phyloP scores from a whole-genome alignment of 2,888 invertebrate genomes.

The Scaptomyza parva region DNA sequence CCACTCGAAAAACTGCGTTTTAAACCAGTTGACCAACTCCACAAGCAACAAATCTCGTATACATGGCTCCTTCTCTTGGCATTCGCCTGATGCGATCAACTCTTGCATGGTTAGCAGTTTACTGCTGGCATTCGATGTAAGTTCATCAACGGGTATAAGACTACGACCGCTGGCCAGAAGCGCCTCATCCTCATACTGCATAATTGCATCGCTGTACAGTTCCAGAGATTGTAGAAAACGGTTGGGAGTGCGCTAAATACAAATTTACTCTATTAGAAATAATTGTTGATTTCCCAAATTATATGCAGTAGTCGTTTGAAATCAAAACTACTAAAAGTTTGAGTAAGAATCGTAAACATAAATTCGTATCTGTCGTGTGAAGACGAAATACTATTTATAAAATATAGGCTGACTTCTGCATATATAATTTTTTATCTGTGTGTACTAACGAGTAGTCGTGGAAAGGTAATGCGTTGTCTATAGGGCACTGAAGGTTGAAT shows the following conservation, averaged over 20 bases:
- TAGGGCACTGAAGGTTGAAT: slow-evolving; percentile 78
- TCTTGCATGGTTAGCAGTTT: slow-evolving; percentile 88
- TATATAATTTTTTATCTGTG: neutral
- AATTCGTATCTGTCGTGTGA: too few species aligned
- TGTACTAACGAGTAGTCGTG: slow-evolving; percentile 85
- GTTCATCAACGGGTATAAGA: slow-evolving; percentile 88
- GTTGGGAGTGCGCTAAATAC: slow-evolving; percentile 82
- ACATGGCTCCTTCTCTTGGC: slow-evolving; percentile 85
- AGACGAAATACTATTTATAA: too few species aligned
- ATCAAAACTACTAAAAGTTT: neutral
- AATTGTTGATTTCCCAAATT: neutral
- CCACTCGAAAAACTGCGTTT: slow-evolving; percentile 96
- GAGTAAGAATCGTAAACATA: neutral
- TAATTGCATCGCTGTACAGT: slow-evolving; percentile 86
- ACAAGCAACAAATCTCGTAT: slow-evolving; percentile 90
- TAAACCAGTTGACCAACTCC: slow-evolving; percentile 96
- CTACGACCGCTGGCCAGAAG: slow-evolving; percentile 88
- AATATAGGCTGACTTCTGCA: neutral
- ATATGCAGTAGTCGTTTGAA: neutral
- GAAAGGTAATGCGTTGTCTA: slow-evolving; percentile 82
- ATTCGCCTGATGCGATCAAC: slow-evolving; percentile 85
- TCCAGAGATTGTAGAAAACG: slow-evolving; percentile 85
- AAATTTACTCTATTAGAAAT: neutral
- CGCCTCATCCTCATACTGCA: slow-evolving; percentile 89
- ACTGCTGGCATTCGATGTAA: slow-evolving; percentile 88